phyloP scores from a whole-genome alignment of 2,113 vertebrate genomes.

The Crotalus viridis region DNA sequence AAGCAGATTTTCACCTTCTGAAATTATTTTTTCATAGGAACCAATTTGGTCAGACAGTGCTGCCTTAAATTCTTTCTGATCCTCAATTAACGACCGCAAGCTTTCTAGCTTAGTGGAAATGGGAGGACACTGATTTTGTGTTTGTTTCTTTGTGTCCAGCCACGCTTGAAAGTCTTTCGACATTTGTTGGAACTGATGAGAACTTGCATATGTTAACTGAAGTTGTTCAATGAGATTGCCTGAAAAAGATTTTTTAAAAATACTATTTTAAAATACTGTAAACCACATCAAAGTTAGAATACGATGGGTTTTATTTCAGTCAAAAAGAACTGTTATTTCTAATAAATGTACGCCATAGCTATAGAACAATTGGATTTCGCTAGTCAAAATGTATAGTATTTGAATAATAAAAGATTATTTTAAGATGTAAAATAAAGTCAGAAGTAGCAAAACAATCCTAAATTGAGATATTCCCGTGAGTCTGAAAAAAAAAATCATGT shows the following conservation, averaged over 20 bases:
- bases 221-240: slow-evolving; percentile 86
- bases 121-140: slow-evolving; percentile 70
- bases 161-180: slow-evolving; percentile 90
- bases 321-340: neutral
- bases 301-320: neutral
- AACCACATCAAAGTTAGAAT: neutral
- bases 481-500: neutral
- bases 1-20: slow-evolving; percentile 87
- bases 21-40: slow-evolving; percentile 79
- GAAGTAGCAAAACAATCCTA: neutral
- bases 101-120: slow-evolving; percentile 81
- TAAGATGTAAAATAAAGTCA: neutral
- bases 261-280: slow-evolving; percentile 33
- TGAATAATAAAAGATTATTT: neutral
- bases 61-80: slow-evolving; percentile 77
- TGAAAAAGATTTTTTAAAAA: slow-evolving; percentile 62
- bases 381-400: neutral
- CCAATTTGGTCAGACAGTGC: slow-evolving; percentile 71
- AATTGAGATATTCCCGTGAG: neutral
- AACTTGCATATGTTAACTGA: slow-evolving; percentile 85
- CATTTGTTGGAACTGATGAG: slow-evolving; percentile 93
- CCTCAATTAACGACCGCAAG: slow-evolving; percentile 79
- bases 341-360: neutral
- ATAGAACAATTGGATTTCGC: neutral
- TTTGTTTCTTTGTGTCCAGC: slow-evolving; percentile 82